These are phyloP conservation scores for Megalops atlanticus DNA, from an alignment of 2,113 vertebrate species.

Conservation along the genomic window DNA sequence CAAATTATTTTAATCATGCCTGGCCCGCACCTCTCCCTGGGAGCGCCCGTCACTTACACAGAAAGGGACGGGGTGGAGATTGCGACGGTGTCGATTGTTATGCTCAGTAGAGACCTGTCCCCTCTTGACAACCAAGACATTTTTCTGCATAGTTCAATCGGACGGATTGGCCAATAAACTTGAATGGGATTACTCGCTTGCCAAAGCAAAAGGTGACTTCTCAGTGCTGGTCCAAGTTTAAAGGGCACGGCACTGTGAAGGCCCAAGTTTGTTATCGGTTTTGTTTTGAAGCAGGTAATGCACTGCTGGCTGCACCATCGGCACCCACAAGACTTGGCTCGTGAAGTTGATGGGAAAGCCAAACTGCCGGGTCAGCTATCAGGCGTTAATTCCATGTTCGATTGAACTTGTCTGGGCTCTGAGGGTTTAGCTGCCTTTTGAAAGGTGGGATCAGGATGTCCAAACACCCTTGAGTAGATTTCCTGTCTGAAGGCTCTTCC, in stretches of 20 bases:
- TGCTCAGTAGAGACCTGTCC: neutral
- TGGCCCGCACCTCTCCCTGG: neutral
- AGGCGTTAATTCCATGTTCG: neutral
- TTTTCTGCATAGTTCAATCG: neutral
- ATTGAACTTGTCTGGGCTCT: neutral
- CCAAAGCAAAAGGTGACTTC: neutral
- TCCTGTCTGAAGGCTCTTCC: neutral
- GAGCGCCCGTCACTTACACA: conserved; percentile 23
- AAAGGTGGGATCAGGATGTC: neutral
- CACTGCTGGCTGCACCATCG: neutral
- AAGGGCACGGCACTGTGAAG: neutral
- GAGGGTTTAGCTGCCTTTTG: neutral
- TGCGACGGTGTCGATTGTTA: neutral
- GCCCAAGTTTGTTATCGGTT: neutral
- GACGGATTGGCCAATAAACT: neutral
- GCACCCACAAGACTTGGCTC: neutral
- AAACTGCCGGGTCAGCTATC: neutral
- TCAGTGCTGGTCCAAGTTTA: neutral
- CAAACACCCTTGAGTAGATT: neutral
- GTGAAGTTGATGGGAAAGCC: neutral
- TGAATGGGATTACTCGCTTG: neutral
- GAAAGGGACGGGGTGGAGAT: neutral
- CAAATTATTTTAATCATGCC: conserved; percentile 42
- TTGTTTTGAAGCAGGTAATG: neutral
- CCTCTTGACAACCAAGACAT: neutral